A percentile compares a stretch with the other conserved stretches of the same genome.
phyloP scores from a whole-genome alignment of 2,113 vertebrate genomes.

The Ceyx melanurus region DNA sequence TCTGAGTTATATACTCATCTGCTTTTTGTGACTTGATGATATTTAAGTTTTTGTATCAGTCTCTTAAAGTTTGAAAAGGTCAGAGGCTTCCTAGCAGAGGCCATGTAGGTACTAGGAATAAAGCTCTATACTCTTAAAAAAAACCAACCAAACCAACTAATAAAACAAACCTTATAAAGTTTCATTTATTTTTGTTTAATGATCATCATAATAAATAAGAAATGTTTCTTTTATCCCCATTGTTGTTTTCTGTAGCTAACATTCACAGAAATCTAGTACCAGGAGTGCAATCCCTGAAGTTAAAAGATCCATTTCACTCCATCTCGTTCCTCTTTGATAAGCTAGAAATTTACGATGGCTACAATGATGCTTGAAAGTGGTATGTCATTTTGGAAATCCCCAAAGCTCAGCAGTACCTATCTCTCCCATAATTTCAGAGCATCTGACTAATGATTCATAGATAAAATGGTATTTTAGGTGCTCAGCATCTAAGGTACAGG shows the following conservation, averaged over 20 bases:
- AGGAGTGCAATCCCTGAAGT: not conserved
- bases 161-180: not conserved
- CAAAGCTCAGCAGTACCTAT: not conserved
- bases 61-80: not conserved
- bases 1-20: not conserved
- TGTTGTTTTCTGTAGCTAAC: accelerated
- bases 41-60: not conserved
- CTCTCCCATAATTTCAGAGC: not conserved
- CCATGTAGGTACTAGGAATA: not conserved
- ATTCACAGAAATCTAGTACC: not conserved
- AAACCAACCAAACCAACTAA: not conserved
- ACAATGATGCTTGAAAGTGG: not conserved
- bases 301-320: not conserved
- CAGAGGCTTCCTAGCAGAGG: not conserved
- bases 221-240: not conserved
- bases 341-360: not conserved
- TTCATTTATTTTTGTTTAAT: not conserved
- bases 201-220: not conserved
- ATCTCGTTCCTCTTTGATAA: not conserved
- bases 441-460: not conserved
- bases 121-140: not conserved
- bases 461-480: not conserved
- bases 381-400: not conserved
- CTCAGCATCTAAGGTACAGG: not conserved
- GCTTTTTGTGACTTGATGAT: not conserved